phyloP scores from a whole-genome alignment of 2,113 vertebrate species.

The Prochilodus magdalenae region DNA sequence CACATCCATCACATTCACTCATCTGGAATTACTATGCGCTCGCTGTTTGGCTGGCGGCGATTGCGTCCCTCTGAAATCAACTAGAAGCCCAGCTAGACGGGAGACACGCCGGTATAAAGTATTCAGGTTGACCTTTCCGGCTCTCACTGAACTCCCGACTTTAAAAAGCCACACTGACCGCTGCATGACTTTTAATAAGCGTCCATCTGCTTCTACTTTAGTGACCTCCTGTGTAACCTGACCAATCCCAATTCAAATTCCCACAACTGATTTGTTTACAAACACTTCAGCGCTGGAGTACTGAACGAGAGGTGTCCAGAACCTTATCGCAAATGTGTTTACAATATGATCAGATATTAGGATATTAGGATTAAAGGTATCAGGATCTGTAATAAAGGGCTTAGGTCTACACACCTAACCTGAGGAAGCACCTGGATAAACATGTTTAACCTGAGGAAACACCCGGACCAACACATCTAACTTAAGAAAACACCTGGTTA shows the following conservation, averaged over 20 bases:
- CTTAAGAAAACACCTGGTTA: too few relatives aligned
- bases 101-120: not conserved
- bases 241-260: not conserved
- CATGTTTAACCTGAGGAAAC: too few relatives aligned
- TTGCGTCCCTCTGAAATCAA: slow-evolving; percentile 6
- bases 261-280: not conserved
- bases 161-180: not conserved
- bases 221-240: not conserved
- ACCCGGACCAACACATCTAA: too few relatives aligned
- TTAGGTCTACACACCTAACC: too few relatives aligned
- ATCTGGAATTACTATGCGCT: not conserved
- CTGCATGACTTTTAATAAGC: not conserved
- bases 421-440: too few relatives aligned
- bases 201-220: not conserved
- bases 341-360: too few relatives aligned
- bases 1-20: not conserved
- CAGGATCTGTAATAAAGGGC: too few relatives aligned
- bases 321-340: too few relatives aligned
- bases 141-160: not conserved
- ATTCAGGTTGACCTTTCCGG: not conserved
- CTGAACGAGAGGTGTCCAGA: too few relatives aligned
- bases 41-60: not conserved
- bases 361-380: too few relatives aligned
- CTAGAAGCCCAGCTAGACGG: not conserved
- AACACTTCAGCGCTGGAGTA: too few relatives aligned